A percentile compares a stretch with the other conserved stretches of the same genome.
These are phyloP conservation scores for Drosophila siamana DNA, from an alignment of 2,888 invertebrate genomes.

Conservation along the genomic window DNA sequence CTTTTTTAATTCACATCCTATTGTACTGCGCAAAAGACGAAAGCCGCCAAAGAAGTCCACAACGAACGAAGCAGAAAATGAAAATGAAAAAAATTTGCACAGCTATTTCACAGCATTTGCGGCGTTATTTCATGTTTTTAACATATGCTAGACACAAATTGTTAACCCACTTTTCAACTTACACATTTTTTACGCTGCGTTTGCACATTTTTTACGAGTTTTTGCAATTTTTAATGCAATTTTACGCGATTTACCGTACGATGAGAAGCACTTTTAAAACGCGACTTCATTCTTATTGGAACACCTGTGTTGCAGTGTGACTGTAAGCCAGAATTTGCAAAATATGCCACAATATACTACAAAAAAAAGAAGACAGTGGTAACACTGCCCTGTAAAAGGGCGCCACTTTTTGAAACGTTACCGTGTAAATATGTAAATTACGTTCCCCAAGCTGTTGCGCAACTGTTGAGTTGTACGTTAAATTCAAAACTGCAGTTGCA, in stretches of 20 bases:
- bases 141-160: neutral
- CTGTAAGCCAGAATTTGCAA: neutral
- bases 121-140: neutral
- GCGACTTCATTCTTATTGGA: neutral
- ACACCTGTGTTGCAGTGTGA: constrained; percentile 1
- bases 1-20: neutral
- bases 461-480: neutral
- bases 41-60: neutral
- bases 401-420: neutral
- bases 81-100: neutral
- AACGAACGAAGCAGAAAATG: neutral
- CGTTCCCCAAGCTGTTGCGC: neutral
- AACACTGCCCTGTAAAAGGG: neutral
- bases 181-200: neutral
- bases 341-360: neutral
- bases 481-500: neutral
- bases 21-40: neutral
- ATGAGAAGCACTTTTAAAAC: neutral
- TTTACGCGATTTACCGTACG: neutral
- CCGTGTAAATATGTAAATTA: too few species aligned
- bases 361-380: neutral
- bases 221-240: neutral
- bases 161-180: neutral
- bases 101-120: neutral
- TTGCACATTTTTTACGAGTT: neutral